These are phyloP conservation scores for Leptosomus discolor DNA, from an alignment of 2,113 vertebrate species.

Conservation along the genomic window DNA sequence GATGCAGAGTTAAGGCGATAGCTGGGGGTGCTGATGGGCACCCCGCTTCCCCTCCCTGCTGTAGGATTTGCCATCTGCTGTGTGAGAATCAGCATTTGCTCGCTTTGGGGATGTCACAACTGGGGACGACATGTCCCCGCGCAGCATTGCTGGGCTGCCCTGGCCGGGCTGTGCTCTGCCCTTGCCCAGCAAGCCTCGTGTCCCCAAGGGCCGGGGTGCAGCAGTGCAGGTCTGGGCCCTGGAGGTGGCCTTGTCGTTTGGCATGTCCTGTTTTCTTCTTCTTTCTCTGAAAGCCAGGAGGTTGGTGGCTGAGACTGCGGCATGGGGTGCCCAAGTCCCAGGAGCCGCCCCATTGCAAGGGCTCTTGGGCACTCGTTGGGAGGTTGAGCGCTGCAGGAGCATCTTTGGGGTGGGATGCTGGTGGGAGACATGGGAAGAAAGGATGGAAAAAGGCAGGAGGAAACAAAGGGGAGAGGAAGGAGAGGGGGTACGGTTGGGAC, in stretches of 20 bases:
- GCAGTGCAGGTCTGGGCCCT: background rate
- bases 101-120: background rate
- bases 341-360: rapidly evolving
- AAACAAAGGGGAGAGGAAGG: background rate
- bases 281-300: background rate
- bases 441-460: background rate
- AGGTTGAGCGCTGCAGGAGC: background rate
- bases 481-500: background rate
- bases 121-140: background rate
- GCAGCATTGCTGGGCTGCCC: background rate
- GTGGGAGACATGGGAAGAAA: background rate
- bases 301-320: rapidly evolving
- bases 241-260: background rate
- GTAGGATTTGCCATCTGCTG: conserved; percentile 59
- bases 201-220: background rate
- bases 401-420: rapidly evolving
- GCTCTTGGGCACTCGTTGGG: background rate
- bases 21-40: conserved; percentile 50
- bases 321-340: too few species aligned
- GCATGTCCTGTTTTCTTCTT: rapidly evolving
- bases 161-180: background rate
- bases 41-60: conserved; percentile 37
- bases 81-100: conserved; percentile 45
- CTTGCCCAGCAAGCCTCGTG: rapidly evolving
- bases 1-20: conserved; percentile 21